These are phyloP conservation scores for Nibea albiflora DNA, from an alignment of 2,113 vertebrate species.

Conservation along the genomic window DNA sequence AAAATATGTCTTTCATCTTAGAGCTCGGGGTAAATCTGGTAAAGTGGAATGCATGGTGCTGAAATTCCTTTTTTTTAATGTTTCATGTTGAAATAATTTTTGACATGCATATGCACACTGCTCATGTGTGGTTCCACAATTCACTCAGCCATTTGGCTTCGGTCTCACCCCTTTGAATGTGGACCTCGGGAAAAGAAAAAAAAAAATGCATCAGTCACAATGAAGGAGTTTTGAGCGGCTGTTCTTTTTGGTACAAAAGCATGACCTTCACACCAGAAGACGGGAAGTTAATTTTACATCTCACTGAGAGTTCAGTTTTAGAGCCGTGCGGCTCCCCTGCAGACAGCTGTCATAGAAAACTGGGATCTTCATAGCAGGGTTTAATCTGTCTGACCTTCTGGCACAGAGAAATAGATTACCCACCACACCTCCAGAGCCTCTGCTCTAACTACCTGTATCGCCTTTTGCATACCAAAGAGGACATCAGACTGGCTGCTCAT, in stretches of 20 bases:
- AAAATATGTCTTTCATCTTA: slow-evolving; percentile 11
- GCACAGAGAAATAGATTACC: slow-evolving; percentile 78
- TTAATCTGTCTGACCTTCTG: slow-evolving; percentile 84
- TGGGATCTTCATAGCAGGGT: slow-evolving; percentile 78
- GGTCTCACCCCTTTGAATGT: slow-evolving; percentile 32
- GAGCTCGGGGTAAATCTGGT: neutral
- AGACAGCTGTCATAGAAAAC: slow-evolving; percentile 78
- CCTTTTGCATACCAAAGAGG: slow-evolving; percentile 70
- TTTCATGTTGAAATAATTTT: slow-evolving; percentile 26
- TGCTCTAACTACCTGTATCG: slow-evolving; percentile 57
- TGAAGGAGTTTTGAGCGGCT: neutral
- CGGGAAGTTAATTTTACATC: slow-evolving; percentile 82
- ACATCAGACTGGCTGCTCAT: slow-evolving; percentile 51
- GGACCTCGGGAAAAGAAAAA: slow-evolving; percentile 28
- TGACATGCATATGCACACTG: slow-evolving; percentile 33
- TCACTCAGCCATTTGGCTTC: slow-evolving; percentile 19
- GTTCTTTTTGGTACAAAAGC: slow-evolving; percentile 57
- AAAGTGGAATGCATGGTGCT: neutral
- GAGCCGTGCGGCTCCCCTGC: slow-evolving; percentile 69
- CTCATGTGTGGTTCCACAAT: slow-evolving; percentile 7
- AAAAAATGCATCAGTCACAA: slow-evolving; percentile 32
- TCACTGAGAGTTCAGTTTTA: slow-evolving; percentile 77
- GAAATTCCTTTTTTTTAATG: slow-evolving; percentile 19
- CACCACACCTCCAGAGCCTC: slow-evolving; percentile 66
- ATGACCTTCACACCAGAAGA: slow-evolving; percentile 76